Percentiles rank a stretch among this genome's conserved stretches.
Conservation (phyloP, 2,113 vertebrate species). For the Hemibagrus wyckioides region DNA sequence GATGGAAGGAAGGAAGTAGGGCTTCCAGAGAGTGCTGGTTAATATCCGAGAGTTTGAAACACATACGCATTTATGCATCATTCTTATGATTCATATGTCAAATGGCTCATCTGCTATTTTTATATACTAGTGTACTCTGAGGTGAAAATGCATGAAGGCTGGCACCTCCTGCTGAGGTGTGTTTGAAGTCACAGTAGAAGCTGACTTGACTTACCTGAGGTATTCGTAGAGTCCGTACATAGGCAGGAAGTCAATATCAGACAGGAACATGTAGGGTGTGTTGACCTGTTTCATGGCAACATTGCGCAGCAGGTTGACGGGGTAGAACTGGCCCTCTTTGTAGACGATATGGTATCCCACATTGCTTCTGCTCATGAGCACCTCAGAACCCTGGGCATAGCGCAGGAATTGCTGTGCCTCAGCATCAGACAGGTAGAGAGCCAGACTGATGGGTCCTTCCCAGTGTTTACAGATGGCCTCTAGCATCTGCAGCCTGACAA, state of each 20-base stretch:
- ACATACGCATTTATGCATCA: background rate
- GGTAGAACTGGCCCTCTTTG: constrained; percentile 98
- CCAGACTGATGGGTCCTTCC: constrained; percentile 97
- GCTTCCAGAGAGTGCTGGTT: background rate
- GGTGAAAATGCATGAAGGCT: background rate
- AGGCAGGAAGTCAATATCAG: constrained; percentile 98
- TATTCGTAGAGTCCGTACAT: constrained; percentile 99
- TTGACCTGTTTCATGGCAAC: constrained; percentile 96
- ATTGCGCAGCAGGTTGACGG: constrained; percentile 93
- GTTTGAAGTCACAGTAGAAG: background rate
- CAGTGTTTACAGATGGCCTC: constrained; percentile 99
- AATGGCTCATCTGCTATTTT: background rate
- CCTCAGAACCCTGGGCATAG: constrained; percentile 96
- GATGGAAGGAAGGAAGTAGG: background rate
- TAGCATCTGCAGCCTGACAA: constrained; percentile 93
- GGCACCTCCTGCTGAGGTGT: background rate
- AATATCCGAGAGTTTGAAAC: background rate
- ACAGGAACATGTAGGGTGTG: constrained; percentile 96
- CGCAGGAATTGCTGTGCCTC: constrained; percentile 98
- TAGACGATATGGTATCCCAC: constrained; percentile 97
- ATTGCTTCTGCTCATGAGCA: constrained; percentile 91
- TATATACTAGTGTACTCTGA: background rate
- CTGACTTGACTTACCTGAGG: constrained; percentile 82
- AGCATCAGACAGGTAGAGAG: constrained; percentile 94
- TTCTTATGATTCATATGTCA: background rate